Conservation (phyloP, 2,113 vertebrate genomes). For the human (Homo sapiens) region GRCh38 chr9:110768501-110769000, state of each 20-base stretch:
- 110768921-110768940: not conserved
- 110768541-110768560: not conserved
- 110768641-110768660: not conserved
- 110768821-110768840: not conserved
- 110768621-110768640: not conserved
- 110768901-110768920: not conserved
- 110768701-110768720: not conserved
- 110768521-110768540: not conserved
- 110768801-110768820: not conserved
- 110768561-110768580: not conserved
- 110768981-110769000: not conserved
- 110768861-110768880: not conserved
- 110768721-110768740: not conserved
- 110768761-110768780: not conserved
- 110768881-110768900: not conserved
- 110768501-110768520: not conserved
- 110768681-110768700: not conserved
- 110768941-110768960: not conserved
- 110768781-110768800: not conserved
- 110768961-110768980: not conserved
- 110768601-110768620: not conserved
- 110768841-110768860: not conserved
- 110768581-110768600: not conserved
- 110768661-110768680: not conserved
- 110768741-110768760: not conserved